A percentile compares a stretch with the other conserved stretches of the same genome.
Evolutionary conservation across 2,113 vertebrate species (phyloP).

Genomic region (Clarias macrocephalus): DNA sequence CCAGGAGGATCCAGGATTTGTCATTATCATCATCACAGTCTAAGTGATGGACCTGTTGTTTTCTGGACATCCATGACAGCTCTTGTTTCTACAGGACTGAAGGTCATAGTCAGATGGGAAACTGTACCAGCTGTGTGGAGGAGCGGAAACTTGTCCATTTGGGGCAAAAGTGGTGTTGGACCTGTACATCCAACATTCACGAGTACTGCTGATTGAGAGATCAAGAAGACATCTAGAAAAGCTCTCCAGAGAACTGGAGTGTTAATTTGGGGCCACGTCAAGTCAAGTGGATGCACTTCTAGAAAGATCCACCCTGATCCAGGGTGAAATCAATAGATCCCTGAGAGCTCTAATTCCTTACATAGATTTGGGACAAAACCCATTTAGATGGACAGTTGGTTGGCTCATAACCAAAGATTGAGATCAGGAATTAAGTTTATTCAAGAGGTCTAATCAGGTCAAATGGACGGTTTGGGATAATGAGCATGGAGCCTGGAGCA

Average conservation of each 20-base stretch:
- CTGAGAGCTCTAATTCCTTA: neutral
- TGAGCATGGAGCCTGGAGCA: neutral
- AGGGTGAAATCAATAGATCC: neutral
- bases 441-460: neutral
- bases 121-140: neutral
- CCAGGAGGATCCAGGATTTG: neutral
- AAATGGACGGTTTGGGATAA: neutral
- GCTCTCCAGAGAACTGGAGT: neutral
- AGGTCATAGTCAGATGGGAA: neutral
- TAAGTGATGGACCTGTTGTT: neutral
- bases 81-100: neutral
- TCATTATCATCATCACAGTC: neutral
- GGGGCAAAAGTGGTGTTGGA: neutral
- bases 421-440: neutral
- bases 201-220: neutral
- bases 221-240: neutral
- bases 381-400: neutral
- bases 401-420: neutral
- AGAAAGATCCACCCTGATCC: neutral
- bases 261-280: neutral
- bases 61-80: neutral
- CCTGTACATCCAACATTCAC: neutral
- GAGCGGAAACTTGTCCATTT: neutral
- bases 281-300: neutral
- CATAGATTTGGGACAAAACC: neutral